Evolutionary conservation across 2,797 vertebrate genomes (phyloP).

Genomic region (Scolopax bukidnonensis): DNA sequence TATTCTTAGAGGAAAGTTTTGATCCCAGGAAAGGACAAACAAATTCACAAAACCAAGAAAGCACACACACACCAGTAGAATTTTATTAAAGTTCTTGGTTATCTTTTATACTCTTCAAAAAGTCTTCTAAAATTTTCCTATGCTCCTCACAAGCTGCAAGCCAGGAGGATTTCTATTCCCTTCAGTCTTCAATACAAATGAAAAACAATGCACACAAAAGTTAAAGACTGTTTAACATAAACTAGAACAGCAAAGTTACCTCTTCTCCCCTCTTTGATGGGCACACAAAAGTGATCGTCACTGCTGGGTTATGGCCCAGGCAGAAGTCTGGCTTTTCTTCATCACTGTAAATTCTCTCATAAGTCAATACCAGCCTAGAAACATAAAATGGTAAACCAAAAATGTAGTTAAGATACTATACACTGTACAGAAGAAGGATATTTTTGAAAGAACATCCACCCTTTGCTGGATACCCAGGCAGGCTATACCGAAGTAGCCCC

Average conservation of each 20-base stretch:
- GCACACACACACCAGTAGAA: neutral
- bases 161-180: neutral
- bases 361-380: constrained; percentile 85
- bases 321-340: constrained; percentile 79
- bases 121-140: neutral
- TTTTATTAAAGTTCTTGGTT: neutral
- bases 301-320: constrained; percentile 84
- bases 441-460: neutral
- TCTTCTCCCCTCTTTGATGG: constrained; percentile 87
- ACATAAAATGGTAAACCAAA: neutral
- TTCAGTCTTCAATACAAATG: neutral
- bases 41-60: neutral
- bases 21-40: neutral
- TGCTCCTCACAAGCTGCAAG: neutral
- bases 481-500: neutral
- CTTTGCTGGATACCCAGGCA: neutral
- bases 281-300: constrained; percentile 91
- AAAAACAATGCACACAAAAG: neutral
- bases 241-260: constrained; percentile 28
- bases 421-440: neutral
- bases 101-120: neutral
- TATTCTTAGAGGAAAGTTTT: neutral
- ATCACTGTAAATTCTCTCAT: constrained; percentile 65
- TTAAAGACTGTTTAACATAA: neutral
- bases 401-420: neutral